Conservation (phyloP, 2,113 vertebrate genomes). For the Megaceryle maxima region DNA sequence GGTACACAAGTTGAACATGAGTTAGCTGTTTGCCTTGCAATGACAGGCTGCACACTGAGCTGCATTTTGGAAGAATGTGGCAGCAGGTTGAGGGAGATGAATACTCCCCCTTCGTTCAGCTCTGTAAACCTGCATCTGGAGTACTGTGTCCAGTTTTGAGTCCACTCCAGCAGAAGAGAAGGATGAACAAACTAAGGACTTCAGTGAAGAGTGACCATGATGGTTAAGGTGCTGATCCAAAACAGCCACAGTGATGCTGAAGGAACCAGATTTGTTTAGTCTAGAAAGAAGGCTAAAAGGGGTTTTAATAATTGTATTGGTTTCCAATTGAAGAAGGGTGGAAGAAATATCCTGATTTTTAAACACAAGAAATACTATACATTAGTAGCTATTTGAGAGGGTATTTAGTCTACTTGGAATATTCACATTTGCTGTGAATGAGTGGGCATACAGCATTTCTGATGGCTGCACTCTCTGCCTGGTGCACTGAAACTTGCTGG, state of each 20-base stretch:
- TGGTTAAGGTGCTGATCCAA: neutral
- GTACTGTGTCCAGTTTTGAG: neutral
- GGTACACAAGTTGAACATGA: neutral
- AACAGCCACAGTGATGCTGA: neutral
- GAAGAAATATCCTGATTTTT: neutral
- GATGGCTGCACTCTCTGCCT: neutral
- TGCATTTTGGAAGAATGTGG: neutral
- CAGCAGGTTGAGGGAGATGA: neutral
- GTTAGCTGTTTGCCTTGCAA: neutral
- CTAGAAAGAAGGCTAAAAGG: neutral
- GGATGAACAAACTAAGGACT: neutral
- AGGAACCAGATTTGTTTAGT: neutral
- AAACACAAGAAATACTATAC: neutral
- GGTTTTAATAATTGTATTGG: neutral
- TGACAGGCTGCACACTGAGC: neutral
- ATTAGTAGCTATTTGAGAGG: neutral
- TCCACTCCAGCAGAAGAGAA: neutral
- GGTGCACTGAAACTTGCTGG: constrained; percentile 3
- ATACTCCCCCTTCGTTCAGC: neutral
- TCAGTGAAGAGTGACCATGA: neutral
- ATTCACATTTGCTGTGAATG: neutral
- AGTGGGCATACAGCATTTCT: neutral
- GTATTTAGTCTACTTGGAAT: neutral
- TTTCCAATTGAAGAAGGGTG: neutral
- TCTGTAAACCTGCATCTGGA: neutral